Base-by-base conservation (phyloP, 1,140 invertebrate genomes). In the Gonatopus flavifemur region DNA sequence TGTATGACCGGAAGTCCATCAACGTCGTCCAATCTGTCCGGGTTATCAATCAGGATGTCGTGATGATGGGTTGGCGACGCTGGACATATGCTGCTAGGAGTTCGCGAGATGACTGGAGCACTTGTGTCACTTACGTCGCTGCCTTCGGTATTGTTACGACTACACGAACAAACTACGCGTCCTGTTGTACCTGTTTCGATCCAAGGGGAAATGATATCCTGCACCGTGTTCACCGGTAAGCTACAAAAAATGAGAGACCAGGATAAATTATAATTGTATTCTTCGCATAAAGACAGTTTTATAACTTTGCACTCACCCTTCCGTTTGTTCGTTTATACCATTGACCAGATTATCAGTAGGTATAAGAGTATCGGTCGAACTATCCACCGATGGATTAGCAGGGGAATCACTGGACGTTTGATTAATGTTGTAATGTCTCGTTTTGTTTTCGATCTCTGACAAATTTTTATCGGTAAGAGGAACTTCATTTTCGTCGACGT, bases 1-100 rank as follows among this genome's bases (percentile, higher is more conserved):
- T 85, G 81, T 52, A 89, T 83, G 42, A 88, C 84, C 31, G 88
- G 84, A 55, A 94, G 78, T 37, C 93, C 93, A 78, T 94, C 92
- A n/a, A 88, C 74, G 55, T 87, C 84, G 41, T 81, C 79, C 22
- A 81, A 49, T 71, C 69, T 70, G 42, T 77, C 70, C 39, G 71
- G 72, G 55, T 78, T 77, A 48, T 80, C 72, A 19, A 66, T 47
- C 15, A 67, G 46, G 10, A 69, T 44, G 21, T 76, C 74, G 15
- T 75, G 72, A 47, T 74, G 73, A n/a, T n/a, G n/a, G 39, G 64
- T 70, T 1, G 74, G 76, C 19, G 75, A 78, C 36, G 75, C 67
- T 48, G 70, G 70, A 60, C 66, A 72, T 66, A 72, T 65, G 59
- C 76, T 78, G 46, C 76, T 78, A 2, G 76, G 72, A 20, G 72